phyloP scores from a whole-genome alignment of 1,140 invertebrate genomes.

The Philopotamus ludificatus region DNA sequence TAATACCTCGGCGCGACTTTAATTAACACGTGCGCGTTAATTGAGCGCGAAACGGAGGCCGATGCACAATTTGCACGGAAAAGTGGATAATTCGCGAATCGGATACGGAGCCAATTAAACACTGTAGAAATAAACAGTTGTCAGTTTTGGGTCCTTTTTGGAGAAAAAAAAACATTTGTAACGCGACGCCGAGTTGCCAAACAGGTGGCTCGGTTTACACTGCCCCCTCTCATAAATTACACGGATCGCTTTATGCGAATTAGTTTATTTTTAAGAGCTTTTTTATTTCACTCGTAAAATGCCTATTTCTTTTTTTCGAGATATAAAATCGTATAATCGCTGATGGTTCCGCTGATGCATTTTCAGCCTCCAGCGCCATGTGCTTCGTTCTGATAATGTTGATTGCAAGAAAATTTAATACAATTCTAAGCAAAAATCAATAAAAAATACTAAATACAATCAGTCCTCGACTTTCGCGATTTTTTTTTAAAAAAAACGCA shows the following conservation, averaged over 20 bases:
- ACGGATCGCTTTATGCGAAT: conserved; percentile 20
- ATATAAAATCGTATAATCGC: background rate
- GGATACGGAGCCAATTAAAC: background rate
- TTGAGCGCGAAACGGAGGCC: too few relatives aligned
- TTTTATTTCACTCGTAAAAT: background rate
- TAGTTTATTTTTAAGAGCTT: conserved; percentile 27
- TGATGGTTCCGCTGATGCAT: background rate
- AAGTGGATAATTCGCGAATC: background rate
- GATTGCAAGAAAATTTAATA: too few relatives aligned
- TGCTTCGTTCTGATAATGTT: too few relatives aligned
- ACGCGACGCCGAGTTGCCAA: background rate
- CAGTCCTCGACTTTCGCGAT: too few relatives aligned
- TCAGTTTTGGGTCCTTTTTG: background rate
- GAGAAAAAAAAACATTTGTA: conserved; percentile 28
- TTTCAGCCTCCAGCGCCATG: background rate
- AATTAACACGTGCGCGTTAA: too few relatives aligned
- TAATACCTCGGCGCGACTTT: too few relatives aligned
- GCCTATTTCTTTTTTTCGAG: background rate
- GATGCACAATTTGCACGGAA: too few relatives aligned
- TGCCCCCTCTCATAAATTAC: conserved; percentile 22
- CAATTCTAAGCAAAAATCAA: too few relatives aligned
- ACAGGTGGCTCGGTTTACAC: conserved; percentile 12
- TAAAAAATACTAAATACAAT: too few relatives aligned
- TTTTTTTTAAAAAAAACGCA: too few relatives aligned
- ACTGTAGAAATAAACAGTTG: background rate